phyloP scores from a whole-genome alignment of 2,888 invertebrate species.

The Lymantria dispar region DNA sequence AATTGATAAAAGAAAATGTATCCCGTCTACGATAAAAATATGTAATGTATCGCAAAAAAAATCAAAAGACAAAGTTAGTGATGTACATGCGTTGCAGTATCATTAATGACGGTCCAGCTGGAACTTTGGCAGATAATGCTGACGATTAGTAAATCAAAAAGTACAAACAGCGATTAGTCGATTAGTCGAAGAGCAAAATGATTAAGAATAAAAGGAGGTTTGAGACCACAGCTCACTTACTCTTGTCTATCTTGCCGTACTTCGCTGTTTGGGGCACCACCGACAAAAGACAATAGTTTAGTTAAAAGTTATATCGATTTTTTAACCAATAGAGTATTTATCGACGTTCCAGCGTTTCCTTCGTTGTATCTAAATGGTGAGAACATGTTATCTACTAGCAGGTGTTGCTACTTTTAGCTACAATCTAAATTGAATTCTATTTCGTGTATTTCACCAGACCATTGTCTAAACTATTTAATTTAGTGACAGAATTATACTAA shows the following conservation, averaged over 20 bases:
- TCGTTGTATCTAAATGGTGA: slow-evolving; percentile 21
- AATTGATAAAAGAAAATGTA: slow-evolving; percentile 39
- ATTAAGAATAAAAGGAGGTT: slow-evolving; percentile 68
- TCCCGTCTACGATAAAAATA: slow-evolving; percentile 33
- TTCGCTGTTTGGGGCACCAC: slow-evolving; percentile 81
- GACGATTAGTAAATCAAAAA: slow-evolving; percentile 68
- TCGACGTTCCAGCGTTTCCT: slow-evolving; percentile 37
- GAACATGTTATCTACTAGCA: slow-evolving; percentile 17
- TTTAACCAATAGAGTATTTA: slow-evolving; percentile 20
- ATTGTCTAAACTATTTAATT: background rate
- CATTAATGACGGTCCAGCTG: slow-evolving; percentile 56
- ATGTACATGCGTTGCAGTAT: slow-evolving; percentile 61
- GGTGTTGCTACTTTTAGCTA: slow-evolving; percentile 28
- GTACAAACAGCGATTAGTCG: slow-evolving; percentile 72
- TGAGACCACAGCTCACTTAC: slow-evolving; percentile 83
- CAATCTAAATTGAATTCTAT: slow-evolving; percentile 18
- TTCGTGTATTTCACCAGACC: slow-evolving; percentile 14
- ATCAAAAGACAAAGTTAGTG: slow-evolving; percentile 53
- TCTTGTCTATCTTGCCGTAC: slow-evolving; percentile 75
- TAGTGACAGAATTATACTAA: slow-evolving; percentile 2
- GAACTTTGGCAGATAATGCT: slow-evolving; percentile 55
- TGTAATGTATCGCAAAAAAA: slow-evolving; percentile 49
- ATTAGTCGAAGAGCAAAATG: slow-evolving; percentile 73
- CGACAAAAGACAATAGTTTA: slow-evolving; percentile 80
- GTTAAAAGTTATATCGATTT: slow-evolving; percentile 54